A percentile compares a stretch with the other conserved stretches of the same genome.
These are phyloP conservation scores for Podarcis cretensis DNA, from an alignment of 2,113 vertebrate genomes.

Conservation along the genomic window DNA sequence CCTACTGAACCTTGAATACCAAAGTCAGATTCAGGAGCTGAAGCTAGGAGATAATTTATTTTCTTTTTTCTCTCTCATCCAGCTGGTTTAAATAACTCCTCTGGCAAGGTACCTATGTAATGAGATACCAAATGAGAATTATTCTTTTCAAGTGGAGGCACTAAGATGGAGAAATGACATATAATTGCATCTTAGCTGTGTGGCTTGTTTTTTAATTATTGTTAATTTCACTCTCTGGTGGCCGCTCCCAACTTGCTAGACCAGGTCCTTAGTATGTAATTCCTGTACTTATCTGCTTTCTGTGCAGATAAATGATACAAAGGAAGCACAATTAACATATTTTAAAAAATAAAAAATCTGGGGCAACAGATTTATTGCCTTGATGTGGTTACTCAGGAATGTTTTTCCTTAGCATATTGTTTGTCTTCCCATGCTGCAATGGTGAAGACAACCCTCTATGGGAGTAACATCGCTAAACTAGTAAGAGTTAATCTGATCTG, in stretches of 20 bases:
- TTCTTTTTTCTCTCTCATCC: background rate
- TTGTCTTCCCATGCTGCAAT: background rate
- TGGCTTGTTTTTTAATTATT: background rate
- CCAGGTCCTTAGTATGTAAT: background rate
- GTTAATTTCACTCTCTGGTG: background rate
- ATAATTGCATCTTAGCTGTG: background rate
- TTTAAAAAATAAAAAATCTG: background rate
- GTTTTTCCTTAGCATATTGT: background rate
- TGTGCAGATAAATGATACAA: background rate
- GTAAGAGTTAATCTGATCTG: background rate
- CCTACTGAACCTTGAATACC: background rate
- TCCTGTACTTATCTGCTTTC: conserved; percentile 2
- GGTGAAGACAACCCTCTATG: background rate
- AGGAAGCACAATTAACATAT: conserved; percentile 2
- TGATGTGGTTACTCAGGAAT: background rate
- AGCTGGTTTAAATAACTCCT: background rate
- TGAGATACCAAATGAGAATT: background rate
- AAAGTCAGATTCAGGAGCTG: conserved; percentile 5
- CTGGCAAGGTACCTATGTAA: background rate
- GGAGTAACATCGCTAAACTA: background rate
- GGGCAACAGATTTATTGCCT: background rate
- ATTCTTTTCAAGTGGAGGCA: background rate
- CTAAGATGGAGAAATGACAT: background rate
- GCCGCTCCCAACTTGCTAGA: background rate
- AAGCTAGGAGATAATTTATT: background rate